Evolutionary conservation across 2,797 vertebrate genomes (phyloP).

Genomic region (Helarctos malayanus): DNA sequence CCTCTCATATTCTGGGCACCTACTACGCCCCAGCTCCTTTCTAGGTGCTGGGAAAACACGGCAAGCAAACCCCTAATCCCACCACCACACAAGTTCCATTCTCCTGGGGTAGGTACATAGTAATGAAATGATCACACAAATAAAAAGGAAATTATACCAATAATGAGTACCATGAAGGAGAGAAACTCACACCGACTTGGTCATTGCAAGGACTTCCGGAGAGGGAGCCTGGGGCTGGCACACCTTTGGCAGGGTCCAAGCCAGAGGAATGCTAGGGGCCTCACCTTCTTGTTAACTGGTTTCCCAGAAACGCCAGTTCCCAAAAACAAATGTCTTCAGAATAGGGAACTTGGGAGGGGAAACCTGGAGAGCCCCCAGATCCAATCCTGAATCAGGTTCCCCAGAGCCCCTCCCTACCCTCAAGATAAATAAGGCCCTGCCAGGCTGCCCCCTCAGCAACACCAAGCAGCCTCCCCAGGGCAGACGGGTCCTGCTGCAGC

Average conservation of each 20-base stretch:
- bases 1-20: background rate
- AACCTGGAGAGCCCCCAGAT: background rate
- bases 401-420: background rate
- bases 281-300: slow-evolving; percentile 52
- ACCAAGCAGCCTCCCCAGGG: background rate
- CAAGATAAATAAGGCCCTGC: slow-evolving; percentile 50
- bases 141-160: background rate
- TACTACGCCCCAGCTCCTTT: background rate
- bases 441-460: background rate
- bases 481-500: background rate
- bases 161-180: background rate
- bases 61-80: background rate
- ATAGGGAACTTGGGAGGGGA: background rate
- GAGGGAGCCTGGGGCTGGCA: background rate
- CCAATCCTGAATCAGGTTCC: slow-evolving; percentile 15
- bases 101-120: background rate
- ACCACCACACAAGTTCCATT: background rate
- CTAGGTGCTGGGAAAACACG: background rate
- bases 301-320: slow-evolving; percentile 68
- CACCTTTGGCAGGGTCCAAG: background rate
- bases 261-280: background rate
- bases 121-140: slow-evolving; percentile 3
- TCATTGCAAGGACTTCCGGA: background rate
- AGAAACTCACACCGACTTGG: background rate
- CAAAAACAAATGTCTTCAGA: slow-evolving; percentile 45